Conservation (phyloP, 2,888 invertebrate genomes). For the Petrolisthes cinctipes region DNA sequence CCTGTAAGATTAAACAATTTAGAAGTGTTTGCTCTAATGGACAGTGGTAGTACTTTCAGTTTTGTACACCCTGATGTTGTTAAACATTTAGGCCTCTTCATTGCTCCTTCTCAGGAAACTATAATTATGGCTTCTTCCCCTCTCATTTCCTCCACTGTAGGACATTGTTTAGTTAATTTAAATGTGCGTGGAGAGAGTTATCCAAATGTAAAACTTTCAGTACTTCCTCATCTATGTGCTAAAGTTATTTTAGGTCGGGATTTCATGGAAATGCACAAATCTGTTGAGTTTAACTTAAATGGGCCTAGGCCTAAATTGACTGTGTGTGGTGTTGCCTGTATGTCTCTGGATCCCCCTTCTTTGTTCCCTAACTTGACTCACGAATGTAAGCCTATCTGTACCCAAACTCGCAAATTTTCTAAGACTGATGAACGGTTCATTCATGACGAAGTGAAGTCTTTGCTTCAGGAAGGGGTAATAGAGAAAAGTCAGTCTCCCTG, state of each 20-base stretch:
- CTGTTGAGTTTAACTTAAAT: slow-evolving; percentile 3
- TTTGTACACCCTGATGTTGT: slow-evolving; percentile 6
- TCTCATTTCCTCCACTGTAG: neutral
- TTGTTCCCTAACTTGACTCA: neutral
- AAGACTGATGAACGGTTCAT: slow-evolving; percentile 4
- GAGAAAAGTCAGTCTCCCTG: slow-evolving; percentile 62
- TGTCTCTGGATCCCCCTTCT: slow-evolving; percentile 4
- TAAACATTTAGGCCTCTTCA: neutral
- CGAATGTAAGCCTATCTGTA: slow-evolving; percentile 4
- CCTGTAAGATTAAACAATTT: slow-evolving; percentile 7
- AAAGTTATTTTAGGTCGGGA: no score
- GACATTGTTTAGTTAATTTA: slow-evolving; percentile 11
- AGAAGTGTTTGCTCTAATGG: neutral
- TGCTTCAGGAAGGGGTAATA: slow-evolving; percentile 43
- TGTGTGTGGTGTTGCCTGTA: slow-evolving; percentile 19
- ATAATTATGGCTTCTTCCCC: no score
- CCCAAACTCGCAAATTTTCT: slow-evolving; percentile 1
- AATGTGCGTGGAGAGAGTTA: neutral
- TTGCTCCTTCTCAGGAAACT: slow-evolving; percentile 12
- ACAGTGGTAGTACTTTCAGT: slow-evolving; percentile 19
- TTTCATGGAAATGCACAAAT: slow-evolving; percentile 16
- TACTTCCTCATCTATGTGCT: slow-evolving; percentile 3
- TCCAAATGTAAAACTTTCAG: slow-evolving; percentile 6
- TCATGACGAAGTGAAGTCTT: neutral
- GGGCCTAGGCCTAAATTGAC: neutral